Evolutionary conservation across 2,797 vertebrate genomes (phyloP), one percentile per base, ranked within the genome.

Genomic region (Pachyuromys duprasi): DNA sequence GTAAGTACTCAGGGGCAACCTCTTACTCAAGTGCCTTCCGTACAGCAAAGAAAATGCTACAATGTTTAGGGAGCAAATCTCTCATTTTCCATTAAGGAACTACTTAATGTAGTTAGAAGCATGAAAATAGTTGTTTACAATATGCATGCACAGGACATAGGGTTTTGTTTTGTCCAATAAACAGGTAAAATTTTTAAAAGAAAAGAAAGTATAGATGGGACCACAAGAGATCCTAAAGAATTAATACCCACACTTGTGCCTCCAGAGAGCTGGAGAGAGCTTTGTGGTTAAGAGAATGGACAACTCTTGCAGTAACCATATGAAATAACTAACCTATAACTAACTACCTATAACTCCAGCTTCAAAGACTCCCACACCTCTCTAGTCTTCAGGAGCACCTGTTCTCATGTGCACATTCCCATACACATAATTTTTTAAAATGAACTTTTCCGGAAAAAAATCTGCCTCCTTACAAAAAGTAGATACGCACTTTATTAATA

Each of bases 401-500:
- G 65, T 8, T 55, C 49, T 86, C n/a, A 57, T 7, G 13, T 72
- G 53, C n/a, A 57, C n/a, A 87, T 13, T n/a, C n/a, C 14, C 15
- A 57, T 53, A 36, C 14, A 53, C 15, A 49, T 55, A 39, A 4
- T 69, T 45, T 55, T 86, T 69, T 53, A 53, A 36, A 86, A 28
- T 20, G 22, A 57, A 24, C 14, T 39, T 42, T 31, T 45, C 36
- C 24, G 11, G 24, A 72, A 67, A 82, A 86, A 72, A 87, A 62
- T 63, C 39, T 95, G 42, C 24, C 20, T 95, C 26, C 69, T 91
- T 86, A 94, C 31, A 93, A 92, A 91, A 93, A 86, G 24, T 33
- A 93, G 55, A 88, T 79, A 15, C 90, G 93, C 26, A 90, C 49
- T 96, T 95, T 49, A 94, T 70, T 92, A 92, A n/a, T 78, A 14